Evolutionary conservation across 1,140 invertebrate species (phyloP), one percentile per base, ranked within the genome.

Genomic region (Drosophila santomea): DNA sequence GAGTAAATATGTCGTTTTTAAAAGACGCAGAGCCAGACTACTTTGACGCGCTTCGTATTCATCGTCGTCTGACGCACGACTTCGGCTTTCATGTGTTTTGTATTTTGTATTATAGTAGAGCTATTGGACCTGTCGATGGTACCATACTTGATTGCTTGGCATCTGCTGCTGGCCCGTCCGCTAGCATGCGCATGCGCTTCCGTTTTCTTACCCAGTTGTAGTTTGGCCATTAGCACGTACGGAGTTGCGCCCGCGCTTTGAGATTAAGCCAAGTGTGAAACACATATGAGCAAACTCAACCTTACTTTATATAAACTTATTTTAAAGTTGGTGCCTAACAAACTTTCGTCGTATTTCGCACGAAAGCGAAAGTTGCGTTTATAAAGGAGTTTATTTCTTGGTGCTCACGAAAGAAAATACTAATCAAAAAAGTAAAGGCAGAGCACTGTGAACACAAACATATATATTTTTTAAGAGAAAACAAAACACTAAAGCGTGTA

Each of bases 201-300:
- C 77, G 80, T 89, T 90, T 84, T 81, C 76, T 85, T 90, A 74
- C 82, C 75, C 90, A 91, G 90, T 91, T 89, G 75, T 84, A 84
- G 89, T 86, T 89, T 85, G 86, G 86, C 90, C 78, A 91, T 91
- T 91, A 91, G 75, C 90, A 91, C 90, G 90, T 82, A 74, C 86
- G 80, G 90, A 83, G 54, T 86, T 84, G 83, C 64, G 64, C 51
- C 72, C 80, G 75, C 74, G 80, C 75, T 59, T 83, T 72, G 62
- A 82, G 74, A 75, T 57, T 68, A 47, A 59, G 61, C 60, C 57
- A 77, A 71, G 69, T 80, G 69, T 78, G 69, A 79, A 79, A 74
- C 41, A 51, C 32, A 73, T 47, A 75, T 51, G 47, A 68, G 63
- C 60, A 48, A 72, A 20, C 58, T 48, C 64, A 56, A 39, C 56